Percentiles rank a stretch among this genome's conserved stretches.
These are phyloP conservation scores for Anticlea derivata DNA, from an alignment of 2,888 invertebrate genomes.

Conservation along the genomic window DNA sequence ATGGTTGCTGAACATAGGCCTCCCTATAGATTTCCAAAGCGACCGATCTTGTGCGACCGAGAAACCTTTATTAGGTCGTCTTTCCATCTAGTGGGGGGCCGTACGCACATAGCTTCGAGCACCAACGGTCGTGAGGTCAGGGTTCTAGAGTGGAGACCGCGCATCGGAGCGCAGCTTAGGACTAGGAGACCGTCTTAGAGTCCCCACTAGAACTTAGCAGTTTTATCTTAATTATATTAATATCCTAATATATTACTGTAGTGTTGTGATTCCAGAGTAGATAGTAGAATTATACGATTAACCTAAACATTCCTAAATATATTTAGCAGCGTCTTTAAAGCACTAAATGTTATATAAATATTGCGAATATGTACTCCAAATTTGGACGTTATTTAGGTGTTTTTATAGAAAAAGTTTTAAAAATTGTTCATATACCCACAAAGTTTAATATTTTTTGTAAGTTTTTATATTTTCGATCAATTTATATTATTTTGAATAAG, in stretches of 20 bases:
- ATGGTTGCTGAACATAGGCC: too few species aligned
- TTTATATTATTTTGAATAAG: constrained; percentile 36
- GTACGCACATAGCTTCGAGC: too few species aligned
- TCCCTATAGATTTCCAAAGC: too few species aligned
- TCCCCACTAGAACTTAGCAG: too few species aligned
- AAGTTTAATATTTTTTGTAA: constrained; percentile 38
- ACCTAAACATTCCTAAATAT: constrained; percentile 6
- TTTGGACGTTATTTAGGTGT: constrained; percentile 52
- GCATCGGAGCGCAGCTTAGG: too few species aligned
- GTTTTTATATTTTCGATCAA: constrained; percentile 37
- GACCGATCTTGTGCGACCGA: too few species aligned
- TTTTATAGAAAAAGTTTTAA: constrained; percentile 69
- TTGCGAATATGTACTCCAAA: constrained; percentile 17
- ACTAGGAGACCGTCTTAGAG: too few species aligned
- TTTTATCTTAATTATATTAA: neutral
- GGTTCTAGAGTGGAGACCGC: too few species aligned
- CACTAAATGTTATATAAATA: constrained; percentile 29
- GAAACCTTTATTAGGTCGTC: too few species aligned
- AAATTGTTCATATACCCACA: constrained; percentile 79
- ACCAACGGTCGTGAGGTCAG: too few species aligned
- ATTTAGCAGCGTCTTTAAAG: constrained; percentile 44
- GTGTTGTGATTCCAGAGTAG: constrained; percentile 23
- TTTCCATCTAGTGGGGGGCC: too few species aligned
- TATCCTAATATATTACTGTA: constrained; percentile 5
- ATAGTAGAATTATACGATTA: neutral